These are phyloP conservation scores for Microcebus tavaratra DNA, from an alignment of 2,113 vertebrate species.

Conservation along the genomic window DNA sequence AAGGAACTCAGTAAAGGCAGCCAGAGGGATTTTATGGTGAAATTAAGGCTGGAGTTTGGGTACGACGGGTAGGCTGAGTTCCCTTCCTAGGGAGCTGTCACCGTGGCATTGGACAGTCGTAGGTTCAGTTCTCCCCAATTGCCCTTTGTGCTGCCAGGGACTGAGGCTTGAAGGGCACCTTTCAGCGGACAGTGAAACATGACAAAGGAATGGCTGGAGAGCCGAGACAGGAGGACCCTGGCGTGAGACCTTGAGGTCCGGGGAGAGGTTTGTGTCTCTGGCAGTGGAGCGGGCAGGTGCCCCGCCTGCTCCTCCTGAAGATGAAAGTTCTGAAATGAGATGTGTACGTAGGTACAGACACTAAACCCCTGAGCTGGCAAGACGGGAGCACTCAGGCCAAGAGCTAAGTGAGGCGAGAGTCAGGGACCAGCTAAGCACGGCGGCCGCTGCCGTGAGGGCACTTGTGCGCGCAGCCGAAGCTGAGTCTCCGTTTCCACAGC, in stretches of 20 bases:
- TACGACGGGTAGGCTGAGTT: background rate
- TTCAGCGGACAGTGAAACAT: background rate
- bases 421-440: background rate
- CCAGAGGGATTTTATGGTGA: background rate
- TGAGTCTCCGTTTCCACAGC: background rate
- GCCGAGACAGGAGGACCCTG: too few species aligned
- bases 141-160: background rate
- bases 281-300: background rate
- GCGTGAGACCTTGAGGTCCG: background rate
- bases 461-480: background rate
- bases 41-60: background rate
- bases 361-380: background rate
- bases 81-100: background rate
- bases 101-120: background rate
- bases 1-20: background rate
- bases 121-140: background rate
- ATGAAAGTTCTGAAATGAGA: background rate
- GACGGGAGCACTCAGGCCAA: background rate
- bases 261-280: background rate
- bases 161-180: background rate
- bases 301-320: background rate
- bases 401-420: background rate
- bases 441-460: background rate
- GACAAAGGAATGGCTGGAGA: too few species aligned
- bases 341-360: background rate